Evolutionary conservation across 2,113 vertebrate species (phyloP).

Genomic region (Glaucomys volans): DNA sequence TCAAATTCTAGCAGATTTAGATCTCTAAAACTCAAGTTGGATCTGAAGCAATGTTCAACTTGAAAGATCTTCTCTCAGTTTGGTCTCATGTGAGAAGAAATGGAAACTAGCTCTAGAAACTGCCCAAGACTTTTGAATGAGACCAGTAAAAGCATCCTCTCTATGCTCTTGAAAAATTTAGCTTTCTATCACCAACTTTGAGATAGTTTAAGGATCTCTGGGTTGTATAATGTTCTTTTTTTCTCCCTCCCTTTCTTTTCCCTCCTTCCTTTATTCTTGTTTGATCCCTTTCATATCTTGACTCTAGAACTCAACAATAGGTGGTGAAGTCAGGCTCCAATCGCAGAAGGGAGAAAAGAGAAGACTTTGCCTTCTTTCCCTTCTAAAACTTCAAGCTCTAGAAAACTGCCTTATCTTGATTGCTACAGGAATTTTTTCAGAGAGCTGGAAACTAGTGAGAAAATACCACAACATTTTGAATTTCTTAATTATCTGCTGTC

Average conservation of each 20-base stretch:
- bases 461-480: neutral
- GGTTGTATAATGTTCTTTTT: neutral
- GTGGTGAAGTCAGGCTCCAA: neutral
- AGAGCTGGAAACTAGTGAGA: neutral
- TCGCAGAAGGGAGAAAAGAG: neutral
- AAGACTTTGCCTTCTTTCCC: neutral
- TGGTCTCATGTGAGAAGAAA: conserved; percentile 9
- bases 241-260: neutral
- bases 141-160: neutral
- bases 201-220: neutral
- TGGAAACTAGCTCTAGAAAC: neutral
- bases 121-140: neutral
- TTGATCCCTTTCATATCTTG: neutral
- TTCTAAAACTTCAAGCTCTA: neutral
- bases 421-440: neutral
- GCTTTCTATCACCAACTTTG: neutral
- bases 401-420: neutral
- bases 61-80: neutral
- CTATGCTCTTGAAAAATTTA: neutral
- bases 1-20: conserved; percentile 42
- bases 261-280: neutral
- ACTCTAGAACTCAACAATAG: neutral
- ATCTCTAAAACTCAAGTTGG: neutral
- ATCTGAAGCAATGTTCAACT: neutral
- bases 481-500: neutral